A percentile compares a stretch with the other conserved stretches of the same genome.
phyloP scores from a whole-genome alignment of 2,797 vertebrate species.

The Leptodactylus fallax region DNA sequence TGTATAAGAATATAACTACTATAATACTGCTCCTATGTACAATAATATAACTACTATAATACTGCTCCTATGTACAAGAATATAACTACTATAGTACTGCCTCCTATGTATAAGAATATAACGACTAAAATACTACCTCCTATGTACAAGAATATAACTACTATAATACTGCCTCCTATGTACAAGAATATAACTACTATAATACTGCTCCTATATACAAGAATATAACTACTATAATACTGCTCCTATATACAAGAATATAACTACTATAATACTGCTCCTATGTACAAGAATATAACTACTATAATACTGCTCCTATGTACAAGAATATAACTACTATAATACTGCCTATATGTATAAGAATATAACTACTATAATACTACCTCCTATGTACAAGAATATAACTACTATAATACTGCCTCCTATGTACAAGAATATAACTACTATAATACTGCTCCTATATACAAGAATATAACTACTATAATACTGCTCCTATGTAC shows the following conservation, averaged over 20 bases:
- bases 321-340: constrained; percentile 1
- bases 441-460: not conserved
- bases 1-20: too few species aligned
- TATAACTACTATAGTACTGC: constrained; percentile 11
- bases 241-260: not conserved
- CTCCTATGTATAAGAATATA: too few species aligned
- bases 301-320: not conserved
- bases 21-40: too few species aligned
- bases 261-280: not conserved
- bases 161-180: not conserved
- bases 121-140: too few species aligned
- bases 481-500: constrained; percentile 1
- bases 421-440: not conserved
- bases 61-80: constrained; percentile 1
- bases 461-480: not conserved
- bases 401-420: too few species aligned
- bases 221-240: not conserved
- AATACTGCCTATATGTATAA: too few species aligned
- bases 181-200: constrained; percentile 7
- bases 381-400: not conserved
- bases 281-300: not conserved
- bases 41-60: too few species aligned
- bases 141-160: too few species aligned
- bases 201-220: not conserved
- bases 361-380: too few species aligned